These are phyloP conservation scores for Bilobella aurantiaca DNA, from an alignment of 1,140 invertebrate genomes.

Conservation along the genomic window DNA sequence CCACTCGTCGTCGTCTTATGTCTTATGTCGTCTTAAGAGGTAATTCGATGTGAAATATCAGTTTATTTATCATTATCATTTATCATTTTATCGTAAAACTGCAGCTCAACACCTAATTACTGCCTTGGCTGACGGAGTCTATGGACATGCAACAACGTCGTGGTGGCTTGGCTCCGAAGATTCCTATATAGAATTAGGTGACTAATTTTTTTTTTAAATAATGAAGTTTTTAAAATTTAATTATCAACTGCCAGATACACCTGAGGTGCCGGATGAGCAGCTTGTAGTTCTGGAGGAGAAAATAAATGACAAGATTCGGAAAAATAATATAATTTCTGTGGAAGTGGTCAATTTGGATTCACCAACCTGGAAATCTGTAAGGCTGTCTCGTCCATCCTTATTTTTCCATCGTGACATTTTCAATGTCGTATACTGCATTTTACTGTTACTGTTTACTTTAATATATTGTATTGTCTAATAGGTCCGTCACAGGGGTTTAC, in stretches of 20 bases:
- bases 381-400: no score
- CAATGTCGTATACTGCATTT: no score
- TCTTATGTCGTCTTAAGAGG: no score
- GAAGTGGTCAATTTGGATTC: conserved; percentile 52
- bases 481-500: conserved; percentile 55
- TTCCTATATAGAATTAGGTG: conserved; percentile 53
- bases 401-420: no score
- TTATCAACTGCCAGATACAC: conserved; percentile 37
- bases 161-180: conserved; percentile 66
- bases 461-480: conserved; percentile 33
- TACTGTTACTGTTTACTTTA: no score
- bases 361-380: conserved; percentile 49
- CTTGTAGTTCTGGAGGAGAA: conserved; percentile 49
- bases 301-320: conserved; percentile 57
- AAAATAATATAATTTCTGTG: conserved; percentile 51
- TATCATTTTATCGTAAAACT: background rate
- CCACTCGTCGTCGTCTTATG: no score
- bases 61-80: background rate
- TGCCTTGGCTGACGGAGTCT: conserved; percentile 60
- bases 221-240: background rate
- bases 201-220: background rate
- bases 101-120: conserved; percentile 70
- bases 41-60: background rate
- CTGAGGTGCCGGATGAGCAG: conserved; percentile 43
- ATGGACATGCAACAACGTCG: conserved; percentile 56